Base-by-base conservation (phyloP, 2,888 invertebrate genomes). In the Eupithecia subfuscata region DNA sequence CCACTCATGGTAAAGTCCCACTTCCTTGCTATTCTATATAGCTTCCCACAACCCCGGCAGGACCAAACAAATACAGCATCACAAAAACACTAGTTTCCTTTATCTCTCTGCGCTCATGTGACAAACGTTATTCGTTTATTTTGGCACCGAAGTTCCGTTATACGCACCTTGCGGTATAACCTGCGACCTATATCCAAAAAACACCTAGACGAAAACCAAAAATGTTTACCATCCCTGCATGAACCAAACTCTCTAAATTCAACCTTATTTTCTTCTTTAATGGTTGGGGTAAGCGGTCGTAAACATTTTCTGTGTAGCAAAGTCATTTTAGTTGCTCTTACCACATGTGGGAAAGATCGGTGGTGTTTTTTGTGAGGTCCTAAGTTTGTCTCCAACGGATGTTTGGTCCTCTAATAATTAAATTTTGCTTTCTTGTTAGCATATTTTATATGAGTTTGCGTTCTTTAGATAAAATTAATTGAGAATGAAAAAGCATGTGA, bases 91-190 rank as follows among this genome's bases (percentile, higher is more conserved):
- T 84, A 84, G 87, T 87, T 89, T 90, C 88, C 90, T 89, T 89
- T 91, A 92, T 91, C 91, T 82, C 83, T 82, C 87, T 83, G 83
- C 86, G 87, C 84, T 83, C 86, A 84, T 85, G 88, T 86, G 89
- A 87, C 89, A 92, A 91, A 88, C 85, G 77, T 75, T 85, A 86
- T 85, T 86, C 86, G 92, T 93, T 93, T 92, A 89, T 92, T 91
- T 92, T 92, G 87, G 89, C 91, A 88, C 89, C 84, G 85, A 85
- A 88, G 90, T 88, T 87, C 94, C 94, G 94, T 94, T 94, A 92
- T 84, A 85, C 91, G 92, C 95, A 95, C 95, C 95, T 94, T 95
- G 95, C 89, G 87, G 89, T 90, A 92, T 93, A 94, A 94, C 94
- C 94, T 94, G 93, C 93, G 93, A 94, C 93, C 93, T 93, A 91